phyloP scores from a whole-genome alignment of 2,113 vertebrate genomes.

The Phyllostomus hastatus region DNA sequence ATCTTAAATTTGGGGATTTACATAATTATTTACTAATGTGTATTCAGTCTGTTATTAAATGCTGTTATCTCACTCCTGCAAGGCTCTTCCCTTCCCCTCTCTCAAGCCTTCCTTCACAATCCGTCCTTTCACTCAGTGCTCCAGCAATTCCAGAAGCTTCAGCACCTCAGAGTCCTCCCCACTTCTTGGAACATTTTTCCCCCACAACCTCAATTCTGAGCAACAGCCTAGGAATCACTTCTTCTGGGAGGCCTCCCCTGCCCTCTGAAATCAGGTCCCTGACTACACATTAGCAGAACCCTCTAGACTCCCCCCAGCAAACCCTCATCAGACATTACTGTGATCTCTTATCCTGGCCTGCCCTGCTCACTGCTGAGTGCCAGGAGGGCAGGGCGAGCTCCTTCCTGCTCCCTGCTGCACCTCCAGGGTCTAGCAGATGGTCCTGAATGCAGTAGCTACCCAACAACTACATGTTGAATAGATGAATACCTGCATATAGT shows the following conservation, averaged over 20 bases:
- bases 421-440: background rate
- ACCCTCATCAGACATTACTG: background rate
- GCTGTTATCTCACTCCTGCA: background rate
- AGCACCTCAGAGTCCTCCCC: background rate
- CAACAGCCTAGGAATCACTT: background rate
- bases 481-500: background rate
- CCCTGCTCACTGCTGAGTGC: background rate
- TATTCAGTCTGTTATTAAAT: background rate
- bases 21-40: background rate
- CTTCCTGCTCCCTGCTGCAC: background rate
- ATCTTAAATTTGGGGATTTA: background rate
- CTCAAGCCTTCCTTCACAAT: background rate
- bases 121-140: background rate
- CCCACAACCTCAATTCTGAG: background rate
- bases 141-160: background rate
- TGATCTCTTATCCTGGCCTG: background rate
- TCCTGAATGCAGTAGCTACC: background rate
- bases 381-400: background rate
- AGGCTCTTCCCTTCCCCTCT: background rate
- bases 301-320: background rate
- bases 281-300: background rate
- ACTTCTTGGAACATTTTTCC: background rate
- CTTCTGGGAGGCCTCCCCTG: background rate
- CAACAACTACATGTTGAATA: background rate
- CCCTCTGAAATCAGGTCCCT: background rate